Conservation (phyloP, 2,113 vertebrate species). For the Alaudala cheleensis region DNA sequence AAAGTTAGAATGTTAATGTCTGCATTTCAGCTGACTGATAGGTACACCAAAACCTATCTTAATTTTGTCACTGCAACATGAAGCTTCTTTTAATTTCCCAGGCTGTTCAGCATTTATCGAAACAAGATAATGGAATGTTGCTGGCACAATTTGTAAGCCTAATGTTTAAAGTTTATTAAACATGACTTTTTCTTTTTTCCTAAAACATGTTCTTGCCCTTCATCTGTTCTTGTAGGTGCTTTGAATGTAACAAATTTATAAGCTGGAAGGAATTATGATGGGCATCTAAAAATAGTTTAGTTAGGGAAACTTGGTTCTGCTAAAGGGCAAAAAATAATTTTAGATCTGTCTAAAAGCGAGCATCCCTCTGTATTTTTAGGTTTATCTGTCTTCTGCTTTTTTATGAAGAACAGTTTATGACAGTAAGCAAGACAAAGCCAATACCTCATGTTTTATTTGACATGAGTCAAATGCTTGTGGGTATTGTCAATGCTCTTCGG, state of each 20-base stretch:
- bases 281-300: background rate
- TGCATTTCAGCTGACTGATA: conserved; percentile 17
- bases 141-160: background rate
- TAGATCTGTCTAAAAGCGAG: background rate
- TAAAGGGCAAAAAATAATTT: background rate
- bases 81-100: conserved; percentile 14
- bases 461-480: background rate
- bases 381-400: background rate
- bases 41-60: conserved; percentile 21
- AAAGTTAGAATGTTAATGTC: background rate
- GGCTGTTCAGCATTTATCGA: background rate
- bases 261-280: background rate
- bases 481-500: background rate
- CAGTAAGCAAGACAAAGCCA: background rate
- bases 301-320: background rate
- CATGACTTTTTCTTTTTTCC: background rate
- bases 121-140: background rate
- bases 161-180: background rate
- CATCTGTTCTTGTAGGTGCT: background rate
- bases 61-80: background rate
- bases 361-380: background rate
- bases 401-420: background rate
- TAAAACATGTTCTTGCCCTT: background rate
- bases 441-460: background rate
- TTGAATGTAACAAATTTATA: background rate